These are phyloP conservation scores for Riptortus pedestris DNA, from an alignment of 1,140 invertebrate genomes.

Conservation along the genomic window DNA sequence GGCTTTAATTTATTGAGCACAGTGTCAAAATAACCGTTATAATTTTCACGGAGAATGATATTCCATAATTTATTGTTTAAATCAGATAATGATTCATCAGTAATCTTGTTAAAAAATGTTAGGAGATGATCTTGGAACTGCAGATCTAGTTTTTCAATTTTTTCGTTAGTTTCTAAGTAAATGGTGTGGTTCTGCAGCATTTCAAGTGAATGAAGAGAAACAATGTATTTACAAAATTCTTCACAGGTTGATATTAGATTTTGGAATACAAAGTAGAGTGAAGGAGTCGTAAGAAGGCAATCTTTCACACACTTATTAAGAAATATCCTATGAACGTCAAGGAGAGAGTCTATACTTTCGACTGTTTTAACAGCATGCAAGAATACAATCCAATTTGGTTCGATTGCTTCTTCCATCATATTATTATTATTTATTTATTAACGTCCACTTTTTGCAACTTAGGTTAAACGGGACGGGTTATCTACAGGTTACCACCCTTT, in stretches of 20 bases:
- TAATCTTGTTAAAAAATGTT: slow-evolving; percentile 17
- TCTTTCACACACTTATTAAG: slow-evolving; percentile 81
- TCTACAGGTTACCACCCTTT: no score
- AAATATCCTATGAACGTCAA: slow-evolving; percentile 78
- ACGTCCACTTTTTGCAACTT: no score
- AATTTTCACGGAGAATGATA: not conserved
- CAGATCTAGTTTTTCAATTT: slow-evolving; percentile 2
- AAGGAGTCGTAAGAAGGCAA: slow-evolving; percentile 87
- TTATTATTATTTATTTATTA: no score
- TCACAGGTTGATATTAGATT: slow-evolving; percentile 76
- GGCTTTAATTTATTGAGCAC: not conserved
- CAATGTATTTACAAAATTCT: slow-evolving; percentile 77
- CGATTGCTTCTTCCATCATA: slow-evolving; percentile 97
- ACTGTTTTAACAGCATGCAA: slow-evolving; percentile 41
- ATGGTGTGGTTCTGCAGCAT: not conserved
- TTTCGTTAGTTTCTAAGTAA: not conserved
- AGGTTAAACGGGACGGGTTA: no score
- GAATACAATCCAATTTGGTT: slow-evolving; percentile 87
- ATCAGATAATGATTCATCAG: not conserved
- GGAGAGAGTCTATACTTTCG: slow-evolving; percentile 66
- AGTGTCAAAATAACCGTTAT: slow-evolving; percentile 2
- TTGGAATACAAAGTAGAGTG: slow-evolving; percentile 69
- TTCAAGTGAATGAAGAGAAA: slow-evolving; percentile 34
- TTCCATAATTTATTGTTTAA: slow-evolving; percentile 16
- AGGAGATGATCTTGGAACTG: slow-evolving; percentile 12